These are phyloP conservation scores for Shinisaurus crocodilurus DNA, from an alignment of 2,113 vertebrate genomes.

Conservation along the genomic window DNA sequence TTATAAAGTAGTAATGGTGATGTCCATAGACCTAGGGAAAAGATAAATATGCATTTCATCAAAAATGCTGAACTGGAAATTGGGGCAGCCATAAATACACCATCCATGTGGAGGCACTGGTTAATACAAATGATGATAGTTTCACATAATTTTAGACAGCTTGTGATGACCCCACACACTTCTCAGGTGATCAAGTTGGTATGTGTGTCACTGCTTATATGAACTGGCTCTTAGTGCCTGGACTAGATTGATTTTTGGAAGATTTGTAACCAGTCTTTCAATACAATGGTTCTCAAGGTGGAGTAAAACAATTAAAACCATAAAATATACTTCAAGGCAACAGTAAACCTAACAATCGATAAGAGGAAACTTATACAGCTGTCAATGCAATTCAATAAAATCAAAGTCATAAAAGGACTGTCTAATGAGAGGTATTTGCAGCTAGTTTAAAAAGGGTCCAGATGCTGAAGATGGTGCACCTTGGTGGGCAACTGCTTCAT, in stretches of 20 bases:
- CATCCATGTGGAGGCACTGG: neutral
- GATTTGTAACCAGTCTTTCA: neutral
- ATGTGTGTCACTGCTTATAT: neutral
- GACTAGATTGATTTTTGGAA: neutral
- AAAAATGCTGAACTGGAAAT: neutral
- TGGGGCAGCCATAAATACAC: neutral
- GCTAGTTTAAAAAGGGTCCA: too few relatives aligned
- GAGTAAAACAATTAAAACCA: too few relatives aligned
- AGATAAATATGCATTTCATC: neutral
- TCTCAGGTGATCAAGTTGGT: neutral
- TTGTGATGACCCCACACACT: neutral
- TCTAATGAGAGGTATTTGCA: too few relatives aligned
- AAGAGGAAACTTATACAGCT: too few relatives aligned
- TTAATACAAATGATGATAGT: neutral
- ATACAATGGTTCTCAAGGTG: neutral
- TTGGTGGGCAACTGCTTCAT: too few relatives aligned
- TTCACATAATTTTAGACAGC: neutral
- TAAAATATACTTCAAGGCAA: too few relatives aligned
- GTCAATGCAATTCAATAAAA: too few relatives aligned
- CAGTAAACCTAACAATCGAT: too few relatives aligned
- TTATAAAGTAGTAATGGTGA: neutral
- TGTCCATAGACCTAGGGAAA: neutral
- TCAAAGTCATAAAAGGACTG: too few relatives aligned
- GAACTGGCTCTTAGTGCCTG: neutral
- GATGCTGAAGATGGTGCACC: too few relatives aligned